These are phyloP conservation scores for Anisognathus igniventris DNA, from an alignment of 2,797 vertebrate genomes.

Conservation along the genomic window DNA sequence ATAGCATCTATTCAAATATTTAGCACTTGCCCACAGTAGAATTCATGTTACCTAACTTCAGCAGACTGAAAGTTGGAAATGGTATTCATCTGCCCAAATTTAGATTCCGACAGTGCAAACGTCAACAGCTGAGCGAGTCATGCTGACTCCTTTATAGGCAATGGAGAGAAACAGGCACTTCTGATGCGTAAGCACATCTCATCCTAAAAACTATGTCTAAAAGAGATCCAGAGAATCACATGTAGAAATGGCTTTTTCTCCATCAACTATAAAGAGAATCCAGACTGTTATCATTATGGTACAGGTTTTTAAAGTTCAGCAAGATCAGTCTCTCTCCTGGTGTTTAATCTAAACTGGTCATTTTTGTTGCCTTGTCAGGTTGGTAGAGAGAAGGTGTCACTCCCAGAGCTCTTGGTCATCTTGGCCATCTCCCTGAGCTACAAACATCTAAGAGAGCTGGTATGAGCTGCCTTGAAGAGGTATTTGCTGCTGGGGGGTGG, in stretches of 20 bases:
- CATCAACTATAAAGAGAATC: background rate
- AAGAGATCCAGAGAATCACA: background rate
- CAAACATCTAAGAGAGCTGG: background rate
- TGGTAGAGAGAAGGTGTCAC: background rate
- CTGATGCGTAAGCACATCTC: slow-evolving; percentile 64
- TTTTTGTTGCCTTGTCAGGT: accelerated
- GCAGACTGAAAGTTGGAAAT: slow-evolving; percentile 49
- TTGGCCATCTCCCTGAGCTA: background rate
- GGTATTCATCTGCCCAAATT: slow-evolving; percentile 56
- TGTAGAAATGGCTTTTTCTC: background rate
- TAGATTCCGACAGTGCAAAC: slow-evolving; percentile 52
- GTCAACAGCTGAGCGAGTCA: slow-evolving; percentile 62
- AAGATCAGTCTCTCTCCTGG: background rate
- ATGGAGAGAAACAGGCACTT: slow-evolving; percentile 43
- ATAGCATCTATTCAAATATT: slow-evolving; percentile 56
- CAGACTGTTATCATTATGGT: background rate
- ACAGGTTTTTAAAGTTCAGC: background rate
- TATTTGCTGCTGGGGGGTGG: background rate
- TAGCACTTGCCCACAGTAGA: slow-evolving; percentile 56
- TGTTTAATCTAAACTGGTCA: background rate
- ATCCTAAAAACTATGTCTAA: slow-evolving; percentile 14
- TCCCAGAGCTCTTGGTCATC: background rate
- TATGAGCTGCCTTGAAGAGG: background rate
- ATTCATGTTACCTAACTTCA: slow-evolving; percentile 59
- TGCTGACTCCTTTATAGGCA: slow-evolving; percentile 53